Evolutionary conservation across 2,888 invertebrate species (phyloP).

Genomic region (Capitulum mitella): DNA sequence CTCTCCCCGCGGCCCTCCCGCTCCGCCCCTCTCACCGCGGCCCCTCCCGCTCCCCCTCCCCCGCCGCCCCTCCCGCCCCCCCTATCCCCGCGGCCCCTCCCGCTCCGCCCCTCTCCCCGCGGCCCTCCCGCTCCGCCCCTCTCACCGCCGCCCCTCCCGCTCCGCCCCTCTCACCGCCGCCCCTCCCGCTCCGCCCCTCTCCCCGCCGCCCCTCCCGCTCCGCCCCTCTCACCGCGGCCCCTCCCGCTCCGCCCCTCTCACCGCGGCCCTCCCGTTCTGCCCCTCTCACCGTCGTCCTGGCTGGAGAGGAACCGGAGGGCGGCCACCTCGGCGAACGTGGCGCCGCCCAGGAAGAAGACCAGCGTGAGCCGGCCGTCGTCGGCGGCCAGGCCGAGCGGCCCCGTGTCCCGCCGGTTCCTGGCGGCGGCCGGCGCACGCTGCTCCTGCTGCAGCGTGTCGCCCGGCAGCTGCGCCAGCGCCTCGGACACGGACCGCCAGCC

Average conservation of each 20-base stretch:
- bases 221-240: neutral
- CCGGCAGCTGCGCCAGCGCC: conserved; percentile 72
- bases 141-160: too few species aligned
- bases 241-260: neutral
- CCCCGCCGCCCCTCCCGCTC: neutral
- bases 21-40: neutral
- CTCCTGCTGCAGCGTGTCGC: conserved; percentile 54
- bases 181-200: too few species aligned
- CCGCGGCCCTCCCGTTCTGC: too few species aligned
- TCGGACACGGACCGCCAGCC: conserved; percentile 66
- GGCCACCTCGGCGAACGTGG: conserved; percentile 85
- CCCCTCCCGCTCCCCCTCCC: neutral
- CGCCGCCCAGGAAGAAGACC: conserved; percentile 94
- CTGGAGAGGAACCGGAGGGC: conserved; percentile 52
- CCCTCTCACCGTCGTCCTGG: conserved; percentile 12
- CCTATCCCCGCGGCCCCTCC: too few species aligned
- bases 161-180: too few species aligned
- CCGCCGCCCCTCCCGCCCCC: too few species aligned
- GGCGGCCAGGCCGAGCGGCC: conserved; percentile 3
- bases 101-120: neutral
- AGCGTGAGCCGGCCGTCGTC: conserved; percentile 55
- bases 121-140: too few species aligned
- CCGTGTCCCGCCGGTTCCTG: neutral
- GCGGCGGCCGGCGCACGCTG: conserved; percentile 34
- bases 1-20: neutral